Base-by-base conservation (phyloP, 2,888 invertebrate species). In the Linnaemya tessellans region DNA sequence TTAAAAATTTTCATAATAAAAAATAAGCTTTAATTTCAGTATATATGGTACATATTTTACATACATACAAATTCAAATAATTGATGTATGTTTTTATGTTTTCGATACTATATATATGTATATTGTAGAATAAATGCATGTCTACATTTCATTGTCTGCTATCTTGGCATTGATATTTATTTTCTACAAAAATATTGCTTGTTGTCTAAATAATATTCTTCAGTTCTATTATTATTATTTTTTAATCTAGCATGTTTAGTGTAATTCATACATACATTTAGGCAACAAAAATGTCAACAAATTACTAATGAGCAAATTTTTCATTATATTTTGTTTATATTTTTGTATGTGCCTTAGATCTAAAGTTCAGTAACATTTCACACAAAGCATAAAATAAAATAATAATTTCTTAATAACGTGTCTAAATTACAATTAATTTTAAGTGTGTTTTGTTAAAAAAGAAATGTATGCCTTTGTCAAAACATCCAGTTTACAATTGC, bases 121-220 rank as follows among this genome's bases (percentile, higher is more conserved):
- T 75, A 51, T n/a, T 51, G 67, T 13, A 10, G n/a, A 11, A 30
- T 58, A 8, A 30, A 58, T 58, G 38, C 51, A 38, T 71, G 9
- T 20, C 13, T 25, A 60, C 35, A 67, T 35, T 18, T 67, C 11
- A 67, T 35, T 73, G 58, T 62, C 22, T 64, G 64, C 15, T 77
- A 56, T 80, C 77, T 84, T 86, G 86, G 78, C 86, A 84, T 78
- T 86, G 84, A 8, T 75, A 73, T 49, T 71, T 56, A n/a, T 51
- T 64, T 79, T 64, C 30, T 75, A 20, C 51, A 70, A 43, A 77
- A 62, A 83, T 64, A 78, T 49, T 64, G 22, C 20, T 64, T 60
- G 7, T 65, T 60, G 56, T 70, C 67, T 58, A 30, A n/a, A 41
- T 54, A 58, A 54, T 65, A 49, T 71, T 73, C 35, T 60, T 43